phyloP scores from a whole-genome alignment of 92 coral and sea anemone species.

The Actinostola sp. region DNA sequence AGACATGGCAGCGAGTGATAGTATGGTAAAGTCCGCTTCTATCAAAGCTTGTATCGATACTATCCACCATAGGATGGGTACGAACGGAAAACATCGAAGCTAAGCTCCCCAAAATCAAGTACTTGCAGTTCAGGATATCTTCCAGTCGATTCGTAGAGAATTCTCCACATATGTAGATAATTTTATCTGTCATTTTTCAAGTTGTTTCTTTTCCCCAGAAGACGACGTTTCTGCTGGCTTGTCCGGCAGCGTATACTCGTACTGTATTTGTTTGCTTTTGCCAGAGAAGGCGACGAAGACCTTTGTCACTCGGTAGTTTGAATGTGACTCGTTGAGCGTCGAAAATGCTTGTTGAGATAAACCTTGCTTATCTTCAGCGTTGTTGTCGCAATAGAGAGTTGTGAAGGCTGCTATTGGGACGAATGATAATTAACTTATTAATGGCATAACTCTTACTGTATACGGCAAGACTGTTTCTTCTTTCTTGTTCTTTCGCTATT shows the following conservation, averaged over 20 bases:
- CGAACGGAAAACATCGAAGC: slow-evolving; percentile 60
- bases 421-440: too few relatives aligned
- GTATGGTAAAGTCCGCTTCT: slow-evolving; percentile 63
- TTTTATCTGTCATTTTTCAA: slow-evolving; percentile 39
- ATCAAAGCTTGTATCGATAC: slow-evolving; percentile 66
- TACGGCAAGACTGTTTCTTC: too few relatives aligned
- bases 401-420: too few relatives aligned
- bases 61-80: slow-evolving; percentile 68
- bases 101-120: slow-evolving; percentile 38
- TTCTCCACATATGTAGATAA: slow-evolving; percentile 62
- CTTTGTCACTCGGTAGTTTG: not conserved
- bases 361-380: not conserved
- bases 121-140: slow-evolving; percentile 41
- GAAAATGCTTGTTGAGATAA: slow-evolving; percentile 1
- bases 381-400: too few relatives aligned
- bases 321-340: not conserved
- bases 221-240: too few relatives aligned
- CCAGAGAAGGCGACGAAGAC: slow-evolving; percentile 7
- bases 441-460: too few relatives aligned
- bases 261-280: slow-evolving; percentile 18
- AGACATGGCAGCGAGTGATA: slow-evolving; percentile 76
- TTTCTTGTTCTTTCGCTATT: too few relatives aligned
- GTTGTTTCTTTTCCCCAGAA: not conserved
- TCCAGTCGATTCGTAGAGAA: slow-evolving; percentile 24
- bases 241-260: too few relatives aligned